Evolutionary conservation across 2,797 vertebrate genomes (phyloP), one percentile per base, ranked within the genome.

Genomic region (Chelidonichthys spinosus): DNA sequence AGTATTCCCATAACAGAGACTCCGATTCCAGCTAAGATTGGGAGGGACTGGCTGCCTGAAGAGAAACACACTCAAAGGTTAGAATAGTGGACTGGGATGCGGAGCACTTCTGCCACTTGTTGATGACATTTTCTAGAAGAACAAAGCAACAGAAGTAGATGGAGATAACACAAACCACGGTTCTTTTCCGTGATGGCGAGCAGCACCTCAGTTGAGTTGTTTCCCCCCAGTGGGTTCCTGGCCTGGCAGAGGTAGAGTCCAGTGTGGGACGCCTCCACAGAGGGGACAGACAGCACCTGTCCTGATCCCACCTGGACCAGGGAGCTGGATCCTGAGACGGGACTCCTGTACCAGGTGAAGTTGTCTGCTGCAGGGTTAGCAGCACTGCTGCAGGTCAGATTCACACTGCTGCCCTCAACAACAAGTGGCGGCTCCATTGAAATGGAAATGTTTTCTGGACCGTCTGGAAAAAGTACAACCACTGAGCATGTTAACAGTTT

Each of bases 341-440:
- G 25, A 17, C 3, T 11, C 72, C 47, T 80, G 83, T 75, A 90
- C 90, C 91, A 92, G 63, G 63, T 85, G 84, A 89, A 91, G 77
- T 4, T 77, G 54, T 86, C 43, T 52, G 74, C 83, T 36, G 84
- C 40, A 3, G 92, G 90, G 78, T 90, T 88, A 25, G 90, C 88
- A 7, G 11, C 36, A 60, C 84, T 75, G 81, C 68, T 86, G 83
- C 90, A 92, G 68, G 66, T 87, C 83, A 92, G 60, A 39, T 77
- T 90, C 60, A 90, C 73, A n/a, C 81, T 40, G 47, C 61, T 62
- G 69, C 71, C 78, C 25, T 73, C 52, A 6, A 40, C 15, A 7
- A 76, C 15, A 2, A 47, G 14, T 2, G 10, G 13, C 8, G 65
- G 65, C 25, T 76, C 55, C 46, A 87, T 33, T 40, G 53, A 76